Evolutionary conservation across 2,888 invertebrate genomes (phyloP).

Genomic region (Argyresthia goedartella): DNA sequence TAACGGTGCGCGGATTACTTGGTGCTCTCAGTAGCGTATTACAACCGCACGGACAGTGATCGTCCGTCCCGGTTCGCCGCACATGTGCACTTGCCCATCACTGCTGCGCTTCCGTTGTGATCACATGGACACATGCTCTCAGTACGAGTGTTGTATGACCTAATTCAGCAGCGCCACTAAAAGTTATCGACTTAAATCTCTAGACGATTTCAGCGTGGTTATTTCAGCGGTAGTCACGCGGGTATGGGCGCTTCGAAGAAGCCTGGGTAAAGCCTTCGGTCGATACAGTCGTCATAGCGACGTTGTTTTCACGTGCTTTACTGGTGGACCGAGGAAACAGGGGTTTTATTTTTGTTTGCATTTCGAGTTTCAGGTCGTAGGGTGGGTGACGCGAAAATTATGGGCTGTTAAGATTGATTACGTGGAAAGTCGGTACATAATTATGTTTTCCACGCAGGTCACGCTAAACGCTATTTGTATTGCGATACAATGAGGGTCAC

Average conservation of each 20-base stretch:
- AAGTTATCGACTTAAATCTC: slow-evolving; percentile 12
- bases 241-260: slow-evolving; percentile 54
- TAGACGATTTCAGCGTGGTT: slow-evolving; percentile 36
- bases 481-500: too few relatives aligned
- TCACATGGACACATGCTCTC: background rate
- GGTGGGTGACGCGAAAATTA: slow-evolving; percentile 31
- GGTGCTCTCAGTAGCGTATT: slow-evolving; percentile 60
- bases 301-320: slow-evolving; percentile 64
- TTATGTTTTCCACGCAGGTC: too few relatives aligned
- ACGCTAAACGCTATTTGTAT: too few relatives aligned
- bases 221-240: slow-evolving; percentile 62
- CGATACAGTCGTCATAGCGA: slow-evolving; percentile 62
- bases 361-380: slow-evolving; percentile 53
- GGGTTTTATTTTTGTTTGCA: slow-evolving; percentile 54
- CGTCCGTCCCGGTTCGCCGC: slow-evolving; percentile 26
- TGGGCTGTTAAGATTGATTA: too few relatives aligned
- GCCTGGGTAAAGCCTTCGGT: slow-evolving; percentile 65
- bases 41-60: slow-evolving; percentile 36
- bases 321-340: too few relatives aligned
- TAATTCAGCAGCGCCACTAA: background rate
- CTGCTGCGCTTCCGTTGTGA: background rate
- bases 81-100: background rate
- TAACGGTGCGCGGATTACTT: slow-evolving; percentile 48
- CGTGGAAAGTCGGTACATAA: too few relatives aligned
- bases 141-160: background rate